Evolutionary conservation across 2,888 invertebrate species (phyloP), one percentile per base, ranked within the genome.

Genomic region (Thymelicus sylvestris): DNA sequence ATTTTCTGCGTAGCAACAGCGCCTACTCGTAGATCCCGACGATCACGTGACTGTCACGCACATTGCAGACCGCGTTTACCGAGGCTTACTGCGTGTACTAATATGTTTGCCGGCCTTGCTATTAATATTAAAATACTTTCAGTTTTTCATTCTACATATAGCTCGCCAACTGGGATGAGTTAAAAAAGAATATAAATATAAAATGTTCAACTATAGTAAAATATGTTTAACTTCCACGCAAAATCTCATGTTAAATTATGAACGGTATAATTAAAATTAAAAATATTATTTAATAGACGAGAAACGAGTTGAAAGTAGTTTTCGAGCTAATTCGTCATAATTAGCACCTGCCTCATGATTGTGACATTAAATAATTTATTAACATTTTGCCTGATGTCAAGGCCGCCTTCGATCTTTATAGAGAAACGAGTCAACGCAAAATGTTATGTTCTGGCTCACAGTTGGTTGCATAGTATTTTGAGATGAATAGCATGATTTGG

Each of bases 21-120:
- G 48, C 50, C 38, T 60, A n/a, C n/a, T n/a, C n/a, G n/a, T n/a
- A 70, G 70, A 70, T 70, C 70, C 70, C 65, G 2, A 44, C 44
- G 70, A 70, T 70, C 65, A 38, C 59, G 70, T 41, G 59, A 70
- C 70, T 47, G 60, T 59, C 70, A 70, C 65, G 65, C 65, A 60
- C 65, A 48, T 48, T 59, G 63, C 48, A 39, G 2, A 12, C 57
- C 63, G 63, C 47, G 70, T 52, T 70, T 70, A 31, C 52, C 65
- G 12, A 57, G 52, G 70, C 64, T 70, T 70, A 70, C 70, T 65
- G 70, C 70, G 65, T 59, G 65, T 70, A 52, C 65, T 70, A 70
- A 70, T 70, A 70, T 70, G 65, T 70, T 70, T 70, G 65, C 52
- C 39, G 50, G 57, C 59, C 50, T 59, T 24, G 41, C 13, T 60